Percentiles rank a stretch among this genome's conserved stretches.
phyloP scores from a whole-genome alignment of 1,140 invertebrate genomes.

The Dinoponera quadriceps region DNA sequence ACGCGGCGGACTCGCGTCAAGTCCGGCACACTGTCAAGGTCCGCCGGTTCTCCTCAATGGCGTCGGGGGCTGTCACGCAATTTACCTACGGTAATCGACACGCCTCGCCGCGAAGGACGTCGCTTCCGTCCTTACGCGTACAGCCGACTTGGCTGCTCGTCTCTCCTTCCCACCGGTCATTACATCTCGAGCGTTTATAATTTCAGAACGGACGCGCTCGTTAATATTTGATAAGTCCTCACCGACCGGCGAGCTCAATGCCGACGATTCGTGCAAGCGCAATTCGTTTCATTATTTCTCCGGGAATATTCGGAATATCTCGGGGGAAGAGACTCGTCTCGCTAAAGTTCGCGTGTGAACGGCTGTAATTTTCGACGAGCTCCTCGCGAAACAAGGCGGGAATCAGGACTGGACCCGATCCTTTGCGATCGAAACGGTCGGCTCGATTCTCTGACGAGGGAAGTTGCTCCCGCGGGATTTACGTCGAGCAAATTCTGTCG shows the following conservation, averaged over 20 bases:
- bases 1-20: conserved; percentile 61
- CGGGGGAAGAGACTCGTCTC: not conserved
- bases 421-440: not conserved
- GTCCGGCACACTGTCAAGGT: conserved; percentile 78
- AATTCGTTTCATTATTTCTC: conserved; percentile 19
- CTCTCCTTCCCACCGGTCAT: not conserved
- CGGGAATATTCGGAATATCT: not conserved
- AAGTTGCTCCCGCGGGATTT: no score
- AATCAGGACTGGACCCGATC: not conserved
- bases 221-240: not conserved
- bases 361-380: conserved; percentile 19
- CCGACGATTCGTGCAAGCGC: no score
- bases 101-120: conserved; percentile 71
- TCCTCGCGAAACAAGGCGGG: not conserved
- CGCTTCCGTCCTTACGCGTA: conserved; percentile 42
- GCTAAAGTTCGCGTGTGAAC: not conserved
- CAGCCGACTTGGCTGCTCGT: not conserved
- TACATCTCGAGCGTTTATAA: conserved; percentile 28
- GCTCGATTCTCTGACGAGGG: no score
- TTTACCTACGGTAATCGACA: conserved; percentile 77
- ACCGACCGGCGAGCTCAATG: not conserved
- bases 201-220: conserved; percentile 13
- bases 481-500: no score
- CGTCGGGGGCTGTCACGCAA: conserved; percentile 73
- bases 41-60: conserved; percentile 76